Evolutionary conservation across 1,140 invertebrate species (phyloP), one percentile per base, ranked within the genome.

Genomic region (Diorhabda carinulata): DNA sequence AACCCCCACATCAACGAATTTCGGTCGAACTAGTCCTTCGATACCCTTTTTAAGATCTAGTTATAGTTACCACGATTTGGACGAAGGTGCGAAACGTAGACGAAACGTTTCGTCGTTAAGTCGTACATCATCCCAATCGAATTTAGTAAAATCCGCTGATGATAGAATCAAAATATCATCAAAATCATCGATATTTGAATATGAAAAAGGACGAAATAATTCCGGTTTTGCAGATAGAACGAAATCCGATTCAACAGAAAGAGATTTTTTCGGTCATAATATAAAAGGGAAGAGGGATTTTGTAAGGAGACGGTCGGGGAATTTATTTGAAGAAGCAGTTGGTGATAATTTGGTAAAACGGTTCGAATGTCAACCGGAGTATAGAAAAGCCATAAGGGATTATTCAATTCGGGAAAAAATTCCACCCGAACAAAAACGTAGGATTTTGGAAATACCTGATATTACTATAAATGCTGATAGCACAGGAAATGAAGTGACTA

Each of bases 351-450:
- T 25, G 25, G 25, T 25, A 25, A 25, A 25, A 7, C 77, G 77
- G 8, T 78, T 83, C 42, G 81, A 85, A 40, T 77, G 82, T 57
- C 80, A 82, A 61, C 84, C 84, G 0, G 84, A 87, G 72, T 85
- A 86, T 68, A 80, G 81, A 61, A 83, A 80, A 73, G 80, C 80
- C 7, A 81, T 81, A 70, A 74, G 78, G 3, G 77, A 81, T 74
- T 82, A 81, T 66, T 70, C 81, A 57, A 78, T 78, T 41, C 73
- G 79, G 45, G 81, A 82, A 70, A 74, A 74, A 64, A 57, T 42
- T 57, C 64, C 64, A 43, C 56, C 64, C 4, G 42, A 7, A 42
- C 40, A 9, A 7, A 9, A 10, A 44, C 40, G 61, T 7, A 62
- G 61, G 10, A 44, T 44, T 44, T 44, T 62, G 5, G 61, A 42